These are phyloP conservation scores for Mugil cephalus DNA, from an alignment of 2,113 vertebrate species.

Conservation along the genomic window DNA sequence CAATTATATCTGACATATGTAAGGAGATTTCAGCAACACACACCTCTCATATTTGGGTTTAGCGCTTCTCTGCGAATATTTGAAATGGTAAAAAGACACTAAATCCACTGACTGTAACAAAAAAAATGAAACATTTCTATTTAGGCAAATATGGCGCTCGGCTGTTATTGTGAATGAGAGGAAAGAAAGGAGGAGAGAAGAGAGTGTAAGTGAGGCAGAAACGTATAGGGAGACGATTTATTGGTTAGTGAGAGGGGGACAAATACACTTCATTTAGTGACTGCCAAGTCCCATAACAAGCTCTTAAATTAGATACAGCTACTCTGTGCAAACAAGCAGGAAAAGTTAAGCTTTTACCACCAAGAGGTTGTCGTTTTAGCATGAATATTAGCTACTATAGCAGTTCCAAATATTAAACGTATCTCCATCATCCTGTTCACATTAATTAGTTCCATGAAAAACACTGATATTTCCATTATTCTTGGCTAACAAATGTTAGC, in stretches of 20 bases:
- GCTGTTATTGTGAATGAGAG: not conserved
- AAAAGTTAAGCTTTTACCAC: too few relatives aligned
- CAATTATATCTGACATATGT: conserved; percentile 42
- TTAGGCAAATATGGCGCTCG: too few relatives aligned
- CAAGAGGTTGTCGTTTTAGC: too few relatives aligned
- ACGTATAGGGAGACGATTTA: not conserved
- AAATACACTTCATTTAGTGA: not conserved
- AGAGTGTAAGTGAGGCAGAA: not conserved
- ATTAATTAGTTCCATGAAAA: too few relatives aligned
- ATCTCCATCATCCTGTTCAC: too few relatives aligned
- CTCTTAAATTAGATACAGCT: not conserved
- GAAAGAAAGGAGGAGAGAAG: not conserved
- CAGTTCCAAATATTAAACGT: too few relatives aligned
- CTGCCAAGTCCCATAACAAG: not conserved
- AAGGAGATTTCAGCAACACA: conserved; percentile 30
- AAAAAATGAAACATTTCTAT: too few relatives aligned
- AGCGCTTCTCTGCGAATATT: conserved; percentile 25
- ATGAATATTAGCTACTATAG: too few relatives aligned
- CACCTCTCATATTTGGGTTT: conserved; percentile 14
- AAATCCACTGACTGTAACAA: conserved; percentile 1
- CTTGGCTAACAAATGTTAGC: too few relatives aligned
- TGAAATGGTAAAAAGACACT: conserved; percentile 17
- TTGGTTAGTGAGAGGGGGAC: not conserved
- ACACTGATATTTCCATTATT: too few relatives aligned
- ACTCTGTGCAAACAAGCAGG: not conserved